phyloP scores from a whole-genome alignment of 2,113 vertebrate species.

The Seriola quinqueradiata region DNA sequence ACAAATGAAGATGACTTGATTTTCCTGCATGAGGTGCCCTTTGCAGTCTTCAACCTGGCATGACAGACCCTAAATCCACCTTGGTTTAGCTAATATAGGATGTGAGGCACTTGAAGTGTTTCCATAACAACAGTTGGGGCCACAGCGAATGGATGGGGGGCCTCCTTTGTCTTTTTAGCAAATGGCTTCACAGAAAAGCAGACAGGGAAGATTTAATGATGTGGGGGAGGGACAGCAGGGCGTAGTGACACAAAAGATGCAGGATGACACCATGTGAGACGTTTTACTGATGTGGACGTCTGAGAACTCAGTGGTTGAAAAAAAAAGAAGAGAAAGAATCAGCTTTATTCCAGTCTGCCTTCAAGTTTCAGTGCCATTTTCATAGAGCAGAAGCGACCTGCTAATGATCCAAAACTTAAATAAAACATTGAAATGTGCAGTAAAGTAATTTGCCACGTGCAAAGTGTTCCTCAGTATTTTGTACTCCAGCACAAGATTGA shows the following conservation, averaged over 20 bases:
- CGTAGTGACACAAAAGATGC: slow-evolving; percentile 48
- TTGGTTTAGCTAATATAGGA: slow-evolving; percentile 43
- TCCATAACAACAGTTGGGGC: slow-evolving; percentile 77
- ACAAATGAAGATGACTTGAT: background rate
- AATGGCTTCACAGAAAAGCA: slow-evolving; percentile 55
- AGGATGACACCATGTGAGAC: slow-evolving; percentile 42
- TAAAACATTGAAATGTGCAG: background rate
- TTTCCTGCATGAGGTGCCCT: background rate
- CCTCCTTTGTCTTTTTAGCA: slow-evolving; percentile 67
- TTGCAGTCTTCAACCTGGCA: background rate
- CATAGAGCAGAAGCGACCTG: background rate
- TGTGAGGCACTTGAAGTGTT: slow-evolving; percentile 70
- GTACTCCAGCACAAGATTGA: background rate
- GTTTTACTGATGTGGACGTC: slow-evolving; percentile 13
- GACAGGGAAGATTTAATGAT: slow-evolving; percentile 71
- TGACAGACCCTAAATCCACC: background rate
- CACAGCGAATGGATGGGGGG: slow-evolving; percentile 36
- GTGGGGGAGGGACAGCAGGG: slow-evolving; percentile 45
- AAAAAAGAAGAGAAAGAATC: background rate
- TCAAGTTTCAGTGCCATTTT: background rate
- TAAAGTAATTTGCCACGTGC: background rate
- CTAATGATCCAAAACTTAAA: background rate
- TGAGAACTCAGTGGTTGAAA: slow-evolving; percentile 1
- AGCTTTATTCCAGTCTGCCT: background rate
- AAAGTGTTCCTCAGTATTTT: background rate